Percentiles rank a stretch among this genome's conserved stretches.
Evolutionary conservation across 2,113 vertebrate species (phyloP).

Genomic region (Crocuta crocuta): DNA sequence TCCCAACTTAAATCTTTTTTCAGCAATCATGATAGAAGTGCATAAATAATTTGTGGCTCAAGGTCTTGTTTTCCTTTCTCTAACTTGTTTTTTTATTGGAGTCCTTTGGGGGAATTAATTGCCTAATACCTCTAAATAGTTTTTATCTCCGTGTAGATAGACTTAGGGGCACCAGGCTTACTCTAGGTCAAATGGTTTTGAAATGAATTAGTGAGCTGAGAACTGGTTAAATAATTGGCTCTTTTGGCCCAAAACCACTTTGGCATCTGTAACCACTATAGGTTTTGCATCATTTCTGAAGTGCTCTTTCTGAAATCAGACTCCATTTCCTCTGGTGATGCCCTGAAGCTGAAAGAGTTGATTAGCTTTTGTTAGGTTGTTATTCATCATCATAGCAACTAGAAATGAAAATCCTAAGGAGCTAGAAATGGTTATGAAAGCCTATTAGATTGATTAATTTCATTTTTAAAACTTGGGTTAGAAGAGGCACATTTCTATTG

Average conservation of each 20-base stretch:
- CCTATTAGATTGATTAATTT: neutral
- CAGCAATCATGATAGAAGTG: neutral
- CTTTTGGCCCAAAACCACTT: neutral
- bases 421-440: neutral
- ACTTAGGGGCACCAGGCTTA: constrained; percentile 21
- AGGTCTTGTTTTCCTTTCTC: constrained; percentile 14
- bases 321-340: neutral
- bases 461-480: neutral
- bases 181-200: constrained; percentile 47
- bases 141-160: constrained; percentile 37
- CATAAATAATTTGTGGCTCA: constrained; percentile 13
- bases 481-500: neutral
- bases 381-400: neutral
- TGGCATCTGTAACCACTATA: neutral
- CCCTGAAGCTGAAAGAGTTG: neutral
- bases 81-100: constrained; percentile 37
- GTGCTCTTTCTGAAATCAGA: constrained; percentile 23
- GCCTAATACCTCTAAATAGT: neutral
- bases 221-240: constrained; percentile 38
- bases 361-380: constrained; percentile 29
- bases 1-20: constrained; percentile 11
- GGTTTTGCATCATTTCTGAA: neutral
- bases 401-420: constrained; percentile 19
- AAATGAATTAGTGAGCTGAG: constrained; percentile 33
- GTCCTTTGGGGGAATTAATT: constrained; percentile 3